These are phyloP conservation scores for Anaspis maculata DNA, from an alignment of 2,888 invertebrate species.

Conservation along the genomic window DNA sequence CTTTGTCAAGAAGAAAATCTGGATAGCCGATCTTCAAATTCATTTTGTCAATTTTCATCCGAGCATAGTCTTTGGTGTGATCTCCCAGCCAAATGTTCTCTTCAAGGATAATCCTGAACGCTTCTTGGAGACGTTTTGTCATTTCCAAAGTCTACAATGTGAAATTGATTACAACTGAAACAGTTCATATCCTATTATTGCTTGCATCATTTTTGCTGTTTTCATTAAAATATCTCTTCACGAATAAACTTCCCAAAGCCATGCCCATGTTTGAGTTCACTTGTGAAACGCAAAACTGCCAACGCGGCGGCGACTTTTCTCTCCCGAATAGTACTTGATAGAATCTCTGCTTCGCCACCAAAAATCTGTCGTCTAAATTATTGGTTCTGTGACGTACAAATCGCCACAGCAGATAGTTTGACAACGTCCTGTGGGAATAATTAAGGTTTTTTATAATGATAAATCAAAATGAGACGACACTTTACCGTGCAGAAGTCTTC, in stretches of 20 bases:
- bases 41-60: constrained; percentile 78
- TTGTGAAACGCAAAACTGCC: constrained; percentile 87
- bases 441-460: no score
- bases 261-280: constrained; percentile 70
- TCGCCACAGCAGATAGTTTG: constrained; percentile 79
- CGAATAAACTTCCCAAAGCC: constrained; percentile 89
- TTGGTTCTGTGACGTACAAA: constrained; percentile 76
- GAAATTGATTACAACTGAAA: not conserved
- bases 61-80: constrained; percentile 73
- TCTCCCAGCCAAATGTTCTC: constrained; percentile 79
- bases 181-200: constrained; percentile 1
- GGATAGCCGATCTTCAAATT: constrained; percentile 87
- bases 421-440: constrained; percentile 46
- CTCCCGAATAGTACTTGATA: constrained; percentile 68
- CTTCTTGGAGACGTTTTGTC: constrained; percentile 76
- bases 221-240: constrained; percentile 79
- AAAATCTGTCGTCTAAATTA: constrained; percentile 79
- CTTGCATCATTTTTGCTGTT: constrained; percentile 74
- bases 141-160: constrained; percentile 60
- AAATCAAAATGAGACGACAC: constrained; percentile 1
- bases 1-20: constrained; percentile 69
- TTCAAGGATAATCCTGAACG: constrained; percentile 73
- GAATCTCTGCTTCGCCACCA: constrained; percentile 75
- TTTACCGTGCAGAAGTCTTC: constrained; percentile 45
- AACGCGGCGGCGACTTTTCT: constrained; percentile 73